A percentile compares a stretch with the other conserved stretches of the same genome.
Evolutionary conservation across 2,888 invertebrate species (phyloP).

Genomic region (Lasioglossum malachurum): DNA sequence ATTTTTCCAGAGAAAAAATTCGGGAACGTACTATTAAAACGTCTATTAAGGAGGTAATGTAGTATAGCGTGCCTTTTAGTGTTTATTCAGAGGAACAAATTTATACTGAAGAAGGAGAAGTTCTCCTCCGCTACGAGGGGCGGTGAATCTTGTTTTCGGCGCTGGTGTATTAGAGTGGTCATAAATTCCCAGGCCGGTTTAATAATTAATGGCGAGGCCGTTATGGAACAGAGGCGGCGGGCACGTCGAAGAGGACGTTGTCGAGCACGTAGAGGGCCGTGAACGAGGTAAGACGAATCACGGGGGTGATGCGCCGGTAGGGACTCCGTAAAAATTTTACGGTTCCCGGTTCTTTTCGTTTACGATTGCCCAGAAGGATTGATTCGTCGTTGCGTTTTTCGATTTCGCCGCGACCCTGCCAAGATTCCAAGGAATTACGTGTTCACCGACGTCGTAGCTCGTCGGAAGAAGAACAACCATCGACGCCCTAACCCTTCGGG

Average conservation of each 20-base stretch:
- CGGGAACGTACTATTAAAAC: too few relatives aligned
- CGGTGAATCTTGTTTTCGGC: neutral
- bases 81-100: too few relatives aligned
- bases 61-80: too few relatives aligned
- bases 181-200: neutral
- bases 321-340: conserved; percentile 63
- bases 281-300: conserved; percentile 11
- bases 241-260: neutral
- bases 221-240: neutral
- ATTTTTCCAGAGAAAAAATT: too few relatives aligned
- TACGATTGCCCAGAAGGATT: conserved; percentile 58
- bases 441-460: conserved; percentile 22
- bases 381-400: conserved; percentile 41
- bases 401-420: conserved; percentile 14
- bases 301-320: conserved; percentile 25
- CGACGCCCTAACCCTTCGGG: neutral
- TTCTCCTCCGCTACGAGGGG: too few relatives aligned
- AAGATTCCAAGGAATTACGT: conserved; percentile 30
- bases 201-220: neutral
- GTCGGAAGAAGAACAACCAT: conserved; percentile 1
- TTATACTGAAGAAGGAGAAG: too few relatives aligned
- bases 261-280: neutral
- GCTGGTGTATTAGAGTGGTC: neutral
- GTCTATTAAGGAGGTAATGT: too few relatives aligned
- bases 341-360: conserved; percentile 38